A percentile compares a stretch with the other conserved stretches of the same genome.
Evolutionary conservation across 2,888 invertebrate genomes (phyloP).

Genomic region (Theretra japonica): DNA sequence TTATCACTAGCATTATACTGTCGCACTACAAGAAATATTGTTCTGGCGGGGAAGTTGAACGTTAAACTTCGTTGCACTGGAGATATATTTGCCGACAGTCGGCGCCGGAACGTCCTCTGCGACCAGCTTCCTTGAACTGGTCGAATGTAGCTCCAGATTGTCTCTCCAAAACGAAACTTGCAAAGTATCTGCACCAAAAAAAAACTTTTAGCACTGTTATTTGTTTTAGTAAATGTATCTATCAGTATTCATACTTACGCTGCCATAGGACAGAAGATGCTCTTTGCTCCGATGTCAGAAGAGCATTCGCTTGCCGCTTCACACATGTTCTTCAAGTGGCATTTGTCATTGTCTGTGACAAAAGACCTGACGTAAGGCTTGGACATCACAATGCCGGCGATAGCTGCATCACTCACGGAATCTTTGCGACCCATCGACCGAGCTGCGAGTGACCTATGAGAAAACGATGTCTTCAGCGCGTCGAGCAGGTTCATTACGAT

Average conservation of each 20-base stretch:
- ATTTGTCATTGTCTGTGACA: slow-evolving; percentile 90
- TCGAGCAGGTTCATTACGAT: slow-evolving; percentile 96
- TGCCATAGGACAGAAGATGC: slow-evolving; percentile 96
- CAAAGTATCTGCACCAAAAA: slow-evolving; percentile 88
- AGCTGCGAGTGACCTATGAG: slow-evolving; percentile 93
- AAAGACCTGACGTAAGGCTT: slow-evolving; percentile 95
- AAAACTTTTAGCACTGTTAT: background rate
- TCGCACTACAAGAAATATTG: slow-evolving; percentile 43
- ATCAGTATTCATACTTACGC: slow-evolving; percentile 87
- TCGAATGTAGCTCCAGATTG: slow-evolving; percentile 90
- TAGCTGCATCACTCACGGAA: slow-evolving; percentile 94
- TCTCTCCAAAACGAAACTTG: slow-evolving; percentile 93
- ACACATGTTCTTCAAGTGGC: slow-evolving; percentile 94
- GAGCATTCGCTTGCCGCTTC: slow-evolving; percentile 95
- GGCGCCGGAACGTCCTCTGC: slow-evolving; percentile 93
- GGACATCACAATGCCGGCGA: slow-evolving; percentile 94
- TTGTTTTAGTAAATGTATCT: background rate
- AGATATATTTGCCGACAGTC: slow-evolving; percentile 94
- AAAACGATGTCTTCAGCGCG: slow-evolving; percentile 96
- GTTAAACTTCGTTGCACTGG: slow-evolving; percentile 95
- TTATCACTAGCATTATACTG: slow-evolving; percentile 48
- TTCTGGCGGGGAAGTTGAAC: slow-evolving; percentile 45
- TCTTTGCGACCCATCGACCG: slow-evolving; percentile 94
- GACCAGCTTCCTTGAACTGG: slow-evolving; percentile 92
- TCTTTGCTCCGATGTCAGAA: slow-evolving; percentile 91